phyloP scores from a whole-genome alignment of 2,888 invertebrate genomes.

The Drosophila atripex region DNA sequence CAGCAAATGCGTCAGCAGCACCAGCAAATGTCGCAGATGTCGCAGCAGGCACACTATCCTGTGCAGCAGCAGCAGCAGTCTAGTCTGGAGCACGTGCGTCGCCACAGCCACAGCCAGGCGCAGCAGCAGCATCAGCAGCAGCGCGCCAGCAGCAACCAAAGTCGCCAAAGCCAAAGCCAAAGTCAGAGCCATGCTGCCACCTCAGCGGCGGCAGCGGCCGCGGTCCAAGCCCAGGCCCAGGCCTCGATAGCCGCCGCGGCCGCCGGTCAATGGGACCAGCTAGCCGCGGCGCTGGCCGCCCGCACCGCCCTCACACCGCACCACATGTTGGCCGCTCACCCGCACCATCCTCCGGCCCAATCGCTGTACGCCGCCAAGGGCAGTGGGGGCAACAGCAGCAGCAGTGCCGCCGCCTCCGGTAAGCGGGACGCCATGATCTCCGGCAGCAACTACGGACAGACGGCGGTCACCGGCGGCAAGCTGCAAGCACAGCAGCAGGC shows the following conservation, averaged over 20 bases:
- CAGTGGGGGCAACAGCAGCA: constrained; percentile 39
- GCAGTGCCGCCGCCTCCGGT: constrained; percentile 57
- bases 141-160: constrained; percentile 80
- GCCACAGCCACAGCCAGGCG: constrained; percentile 56
- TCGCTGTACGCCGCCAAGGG: constrained; percentile 73
- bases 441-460: constrained; percentile 76
- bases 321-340: constrained; percentile 60
- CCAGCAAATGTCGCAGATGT: constrained; percentile 79
- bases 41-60: constrained; percentile 70
- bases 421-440: constrained; percentile 84
- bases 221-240: constrained; percentile 49
- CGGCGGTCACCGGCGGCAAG: constrained; percentile 29
- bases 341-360: constrained; percentile 30
- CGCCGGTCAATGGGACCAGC: constrained; percentile 82
- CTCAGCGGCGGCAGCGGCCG: constrained; percentile 59
- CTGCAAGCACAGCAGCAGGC: constrained; percentile 64
- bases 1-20: constrained; percentile 70
- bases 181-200: constrained; percentile 62
- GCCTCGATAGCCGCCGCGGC: constrained; percentile 56
- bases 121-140: constrained; percentile 72
- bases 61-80: constrained; percentile 64
- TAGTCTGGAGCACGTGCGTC: constrained; percentile 52
- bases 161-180: constrained; percentile 78
- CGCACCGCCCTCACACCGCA: constrained; percentile 75
- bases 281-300: constrained; percentile 80